Conservation (phyloP, 2,888 invertebrate genomes). For the Drosophila gaucha region DNA sequence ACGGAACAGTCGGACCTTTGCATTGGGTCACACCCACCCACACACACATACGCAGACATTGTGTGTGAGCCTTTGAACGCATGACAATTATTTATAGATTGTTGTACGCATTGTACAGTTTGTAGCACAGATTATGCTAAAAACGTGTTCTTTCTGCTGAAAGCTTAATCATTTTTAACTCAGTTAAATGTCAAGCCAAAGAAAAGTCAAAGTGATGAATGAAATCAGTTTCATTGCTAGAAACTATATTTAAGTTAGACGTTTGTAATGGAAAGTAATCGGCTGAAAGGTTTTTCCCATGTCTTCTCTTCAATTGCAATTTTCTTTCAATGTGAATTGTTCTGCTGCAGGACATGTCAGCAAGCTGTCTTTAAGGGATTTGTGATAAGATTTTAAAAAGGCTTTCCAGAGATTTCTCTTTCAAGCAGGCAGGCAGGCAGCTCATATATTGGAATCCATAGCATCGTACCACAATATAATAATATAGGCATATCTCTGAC, state of each 20-base stretch:
- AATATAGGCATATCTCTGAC: too few relatives aligned
- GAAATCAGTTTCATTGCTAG: neutral
- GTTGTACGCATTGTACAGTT: slow-evolving; percentile 24
- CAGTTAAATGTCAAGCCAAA: slow-evolving; percentile 3
- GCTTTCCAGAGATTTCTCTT: too few relatives aligned
- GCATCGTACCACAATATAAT: too few relatives aligned
- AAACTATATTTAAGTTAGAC: neutral
- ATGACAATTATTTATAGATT: slow-evolving; percentile 53
- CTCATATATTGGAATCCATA: too few relatives aligned
- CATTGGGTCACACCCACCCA: neutral
- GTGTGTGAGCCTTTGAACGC: slow-evolving; percentile 25
- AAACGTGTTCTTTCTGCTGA: slow-evolving; percentile 3
- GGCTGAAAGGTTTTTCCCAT: neutral
- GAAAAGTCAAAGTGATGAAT: neutral
- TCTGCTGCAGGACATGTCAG: neutral
- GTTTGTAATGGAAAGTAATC: slow-evolving; percentile 1
- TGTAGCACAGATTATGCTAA: slow-evolving; percentile 17
- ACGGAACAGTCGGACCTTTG: slow-evolving; percentile 35
- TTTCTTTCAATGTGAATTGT: neutral
- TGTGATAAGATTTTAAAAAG: too few relatives aligned
- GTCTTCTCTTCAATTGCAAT: neutral
- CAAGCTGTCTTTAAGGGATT: too few relatives aligned
- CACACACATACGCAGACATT: slow-evolving; percentile 1
- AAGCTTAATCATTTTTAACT: slow-evolving; percentile 4
- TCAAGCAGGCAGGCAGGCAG: too few relatives aligned